Evolutionary conservation across 2,888 invertebrate species (phyloP).

Genomic region (Netelia melanura): DNA sequence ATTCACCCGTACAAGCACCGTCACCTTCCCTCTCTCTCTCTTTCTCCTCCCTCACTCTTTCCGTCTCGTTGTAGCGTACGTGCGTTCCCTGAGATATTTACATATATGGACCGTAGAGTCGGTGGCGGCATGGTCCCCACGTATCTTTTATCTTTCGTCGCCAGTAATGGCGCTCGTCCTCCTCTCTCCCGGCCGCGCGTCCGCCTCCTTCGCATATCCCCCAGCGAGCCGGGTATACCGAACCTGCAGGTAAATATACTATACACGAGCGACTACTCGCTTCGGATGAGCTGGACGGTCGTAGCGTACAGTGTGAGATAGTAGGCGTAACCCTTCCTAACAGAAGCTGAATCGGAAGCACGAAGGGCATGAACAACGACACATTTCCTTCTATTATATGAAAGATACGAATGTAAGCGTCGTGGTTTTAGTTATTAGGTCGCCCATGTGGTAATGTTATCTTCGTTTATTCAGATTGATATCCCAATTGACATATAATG

Average conservation of each 20-base stretch:
- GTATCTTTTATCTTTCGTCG: constrained; percentile 83
- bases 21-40: constrained; percentile 48
- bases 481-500: too few species aligned
- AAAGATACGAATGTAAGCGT: neutral
- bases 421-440: too few species aligned
- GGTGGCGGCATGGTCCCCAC: constrained; percentile 77
- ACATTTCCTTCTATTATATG: neutral
- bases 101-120: constrained; percentile 82
- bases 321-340: constrained; percentile 72
- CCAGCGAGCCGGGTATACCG: constrained; percentile 35
- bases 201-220: constrained; percentile 75
- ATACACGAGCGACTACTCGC: constrained; percentile 49
- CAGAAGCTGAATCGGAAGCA: constrained; percentile 52
- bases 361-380: constrained; percentile 15
- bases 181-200: constrained; percentile 70
- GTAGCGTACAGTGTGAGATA: constrained; percentile 76
- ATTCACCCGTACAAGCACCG: constrained; percentile 21
- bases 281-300: constrained; percentile 73
- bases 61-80: constrained; percentile 73
- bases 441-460: too few species aligned
- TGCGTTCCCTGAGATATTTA: constrained; percentile 83
- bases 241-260: constrained; percentile 76
- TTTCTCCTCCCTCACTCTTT: constrained; percentile 45
- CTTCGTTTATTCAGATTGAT: too few species aligned
- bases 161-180: constrained; percentile 77